A percentile compares a stretch with the other conserved stretches of the same genome.
These are phyloP conservation scores for Lagopus muta DNA, from an alignment of 2,113 vertebrate species.

Conservation along the genomic window DNA sequence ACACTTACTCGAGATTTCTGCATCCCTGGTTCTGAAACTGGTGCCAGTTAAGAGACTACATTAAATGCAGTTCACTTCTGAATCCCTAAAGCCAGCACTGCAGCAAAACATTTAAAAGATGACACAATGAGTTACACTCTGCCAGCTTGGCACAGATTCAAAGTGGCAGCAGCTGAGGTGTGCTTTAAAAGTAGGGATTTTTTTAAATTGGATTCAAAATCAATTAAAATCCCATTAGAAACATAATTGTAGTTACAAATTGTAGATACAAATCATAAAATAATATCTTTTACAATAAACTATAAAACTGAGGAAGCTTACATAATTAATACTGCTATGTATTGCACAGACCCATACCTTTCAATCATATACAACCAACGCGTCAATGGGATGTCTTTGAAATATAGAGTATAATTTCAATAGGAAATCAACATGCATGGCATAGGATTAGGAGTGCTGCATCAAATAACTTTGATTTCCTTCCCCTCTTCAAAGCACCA, in stretches of 20 bases:
- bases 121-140: constrained; percentile 56
- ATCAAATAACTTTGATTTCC: not conserved
- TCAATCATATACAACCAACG: not conserved
- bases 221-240: constrained; percentile 81
- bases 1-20: not conserved
- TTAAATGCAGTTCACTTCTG: constrained; percentile 57
- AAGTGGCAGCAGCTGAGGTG: constrained; percentile 67
- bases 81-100: constrained; percentile 48
- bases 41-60: constrained; percentile 7
- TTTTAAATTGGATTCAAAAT: constrained; percentile 77
- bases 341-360: not conserved
- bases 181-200: constrained; percentile 76
- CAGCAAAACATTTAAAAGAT: constrained; percentile 53
- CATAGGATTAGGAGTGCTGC: not conserved
- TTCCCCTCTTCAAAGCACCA: not conserved
- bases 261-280: constrained; percentile 76
- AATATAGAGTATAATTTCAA: not conserved
- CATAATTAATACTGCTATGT: constrained; percentile 63
- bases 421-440: not conserved
- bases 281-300: constrained; percentile 75
- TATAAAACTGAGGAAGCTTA: constrained; percentile 60
- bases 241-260: constrained; percentile 65
- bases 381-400: not conserved
- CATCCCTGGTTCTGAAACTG: constrained; percentile 18
- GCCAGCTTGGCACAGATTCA: constrained; percentile 58